Evolutionary conservation across 2,888 invertebrate genomes (phyloP), one percentile per base, ranked within the genome.

Genomic region (Sarcophaga variegata): DNA sequence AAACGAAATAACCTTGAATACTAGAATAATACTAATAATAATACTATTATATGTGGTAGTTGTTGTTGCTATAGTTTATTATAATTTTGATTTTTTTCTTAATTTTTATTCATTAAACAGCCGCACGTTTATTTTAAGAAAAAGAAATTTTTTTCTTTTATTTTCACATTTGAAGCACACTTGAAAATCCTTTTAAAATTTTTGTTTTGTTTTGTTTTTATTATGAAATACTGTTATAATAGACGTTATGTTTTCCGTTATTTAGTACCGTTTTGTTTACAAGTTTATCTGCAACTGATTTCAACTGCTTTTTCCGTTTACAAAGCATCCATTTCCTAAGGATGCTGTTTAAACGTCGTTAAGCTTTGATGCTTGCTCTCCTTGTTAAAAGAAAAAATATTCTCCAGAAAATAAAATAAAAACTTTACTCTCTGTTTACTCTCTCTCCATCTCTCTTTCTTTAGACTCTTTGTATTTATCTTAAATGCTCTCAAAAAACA

Each of bases 261-360:
- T 63, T 71, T 64, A 20, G 78, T 70, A 87, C 87, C 87, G 84
- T 84, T 71, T 63, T 79, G 84, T 77, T 87, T 87, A 84, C 84
- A 81, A 87, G 87, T 87, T 87, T 84, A 87, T 81, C 87, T 87
- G 87, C 87, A 76, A 87, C 87, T 87, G 87, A 84, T 79, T 82
- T 71, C 49, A 60, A 59, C 62, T 66, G 67, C 20, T 45, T 74
- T 83, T 69, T 59, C 47, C 22, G 14, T 25, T 22, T 37, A 20
- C 37, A 78, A 47, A 78, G 87, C 76, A 84, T 84, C 81, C 81
- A 66, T 71, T 27, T 66, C 12, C 62, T 20, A 25, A 22, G 72
- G 84, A 87, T 87, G 81, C 84, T 81, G 86, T 60, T 12, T 4
- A 47, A 54, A 14, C 14, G 12, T 54, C 14, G 12, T 54, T 74